Conservation (phyloP, 1,140 invertebrate species). For the Drosophila ohnishii region DNA sequence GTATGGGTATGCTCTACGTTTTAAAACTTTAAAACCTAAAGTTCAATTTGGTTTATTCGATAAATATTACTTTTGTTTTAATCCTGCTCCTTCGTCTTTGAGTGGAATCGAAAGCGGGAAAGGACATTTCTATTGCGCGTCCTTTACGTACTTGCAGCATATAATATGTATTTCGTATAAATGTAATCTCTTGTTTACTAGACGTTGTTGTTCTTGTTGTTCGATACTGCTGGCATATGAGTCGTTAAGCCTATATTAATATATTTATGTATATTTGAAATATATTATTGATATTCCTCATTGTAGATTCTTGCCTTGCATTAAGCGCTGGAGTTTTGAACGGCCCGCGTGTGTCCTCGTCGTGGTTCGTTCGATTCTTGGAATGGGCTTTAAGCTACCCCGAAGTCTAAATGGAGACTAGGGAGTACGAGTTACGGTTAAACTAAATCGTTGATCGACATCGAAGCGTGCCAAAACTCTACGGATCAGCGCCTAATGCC, state of each 20-base stretch:
- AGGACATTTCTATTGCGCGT: slow-evolving; percentile 52
- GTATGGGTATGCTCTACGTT: slow-evolving; percentile 51
- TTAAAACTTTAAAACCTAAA: slow-evolving; percentile 75
- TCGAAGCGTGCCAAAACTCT: slow-evolving; percentile 52
- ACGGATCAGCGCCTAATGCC: slow-evolving; percentile 60
- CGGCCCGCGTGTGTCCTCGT: slow-evolving; percentile 3
- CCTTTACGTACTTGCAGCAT: slow-evolving; percentile 38
- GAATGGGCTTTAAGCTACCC: slow-evolving; percentile 47
- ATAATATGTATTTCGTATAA: slow-evolving; percentile 56
- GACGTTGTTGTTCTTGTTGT: slow-evolving; percentile 41
- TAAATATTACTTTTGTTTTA: slow-evolving; percentile 57
- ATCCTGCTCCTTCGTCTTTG: slow-evolving; percentile 26
- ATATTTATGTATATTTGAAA: slow-evolving; percentile 60
- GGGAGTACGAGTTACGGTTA: slow-evolving; percentile 6
- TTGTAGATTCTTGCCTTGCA: slow-evolving; percentile 50
- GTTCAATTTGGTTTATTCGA: slow-evolving; percentile 65
- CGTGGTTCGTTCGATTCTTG: slow-evolving; percentile 6
- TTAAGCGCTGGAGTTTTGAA: slow-evolving; percentile 61
- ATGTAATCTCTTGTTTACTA: slow-evolving; percentile 48
- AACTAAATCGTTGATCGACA: slow-evolving; percentile 33
- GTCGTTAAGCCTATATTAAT: slow-evolving; percentile 47
- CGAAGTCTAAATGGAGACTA: slow-evolving; percentile 22
- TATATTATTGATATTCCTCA: slow-evolving; percentile 68
- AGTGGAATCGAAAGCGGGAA: slow-evolving; percentile 47
- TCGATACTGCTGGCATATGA: slow-evolving; percentile 29